phyloP scores from a whole-genome alignment of 2,888 invertebrate species.

The Blera fallax region DNA sequence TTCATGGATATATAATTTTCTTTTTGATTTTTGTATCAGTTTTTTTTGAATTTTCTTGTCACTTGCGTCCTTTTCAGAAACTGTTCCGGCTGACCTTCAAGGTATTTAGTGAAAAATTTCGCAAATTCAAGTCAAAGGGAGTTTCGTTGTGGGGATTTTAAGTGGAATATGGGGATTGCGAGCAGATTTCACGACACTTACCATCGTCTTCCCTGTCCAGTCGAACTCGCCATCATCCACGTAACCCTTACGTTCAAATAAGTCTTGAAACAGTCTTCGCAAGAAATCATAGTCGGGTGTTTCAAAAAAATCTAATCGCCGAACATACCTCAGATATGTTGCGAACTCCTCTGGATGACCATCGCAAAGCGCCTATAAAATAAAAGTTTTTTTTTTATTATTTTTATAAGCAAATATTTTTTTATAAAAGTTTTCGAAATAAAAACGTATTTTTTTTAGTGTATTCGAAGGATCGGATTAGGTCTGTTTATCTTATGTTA shows the following conservation, averaged over 20 bases:
- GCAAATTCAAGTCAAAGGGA: slow-evolving; percentile 8
- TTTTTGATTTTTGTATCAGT: slow-evolving; percentile 15
- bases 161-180: not conserved
- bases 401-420: no score
- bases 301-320: slow-evolving; percentile 99
- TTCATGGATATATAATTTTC: slow-evolving; percentile 5
- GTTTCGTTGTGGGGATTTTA: not conserved
- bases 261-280: slow-evolving; percentile 95
- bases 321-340: slow-evolving; percentile 98
- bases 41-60: slow-evolving; percentile 44
- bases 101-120: slow-evolving; percentile 60
- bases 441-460: no score
- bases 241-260: slow-evolving; percentile 93
- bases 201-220: slow-evolving; percentile 95
- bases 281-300: slow-evolving; percentile 99
- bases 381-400: slow-evolving; percentile 15
- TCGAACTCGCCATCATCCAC: slow-evolving; percentile 96
- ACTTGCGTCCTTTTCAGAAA: slow-evolving; percentile 37
- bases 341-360: slow-evolving; percentile 98
- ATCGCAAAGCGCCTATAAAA: slow-evolving; percentile 87
- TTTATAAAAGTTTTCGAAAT: no score
- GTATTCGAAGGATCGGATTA: no score
- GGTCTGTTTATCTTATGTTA: no score
- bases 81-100: slow-evolving; percentile 60
- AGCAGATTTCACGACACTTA: slow-evolving; percentile 75